Conservation (phyloP, 1,140 invertebrate genomes). For the Drosophila mauritiana region DNA sequence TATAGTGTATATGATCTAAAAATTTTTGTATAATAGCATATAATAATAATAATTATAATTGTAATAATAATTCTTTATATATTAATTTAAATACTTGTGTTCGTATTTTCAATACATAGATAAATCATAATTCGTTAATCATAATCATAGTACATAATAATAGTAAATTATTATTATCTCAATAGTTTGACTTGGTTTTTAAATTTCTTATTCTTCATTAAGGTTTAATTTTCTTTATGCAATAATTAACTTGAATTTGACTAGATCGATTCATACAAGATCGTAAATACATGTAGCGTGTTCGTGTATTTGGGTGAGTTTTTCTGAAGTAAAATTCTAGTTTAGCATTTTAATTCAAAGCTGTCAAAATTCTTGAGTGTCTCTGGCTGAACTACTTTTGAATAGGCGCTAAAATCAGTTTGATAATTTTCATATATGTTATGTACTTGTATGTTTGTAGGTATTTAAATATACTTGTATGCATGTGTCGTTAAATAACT, state of each 20-base stretch:
- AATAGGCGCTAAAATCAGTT: slow-evolving; percentile 74
- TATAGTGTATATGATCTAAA: slow-evolving; percentile 77
- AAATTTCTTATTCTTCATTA: slow-evolving; percentile 47
- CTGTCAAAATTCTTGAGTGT: slow-evolving; percentile 47
- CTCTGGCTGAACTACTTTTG: slow-evolving; percentile 63
- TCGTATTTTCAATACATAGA: slow-evolving; percentile 76
- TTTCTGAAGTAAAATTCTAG: slow-evolving; percentile 72
- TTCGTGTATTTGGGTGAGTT: slow-evolving; percentile 45
- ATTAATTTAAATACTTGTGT: slow-evolving; percentile 71
- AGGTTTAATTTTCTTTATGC: slow-evolving; percentile 62
- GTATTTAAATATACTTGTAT: slow-evolving; percentile 49
- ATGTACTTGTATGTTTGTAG: slow-evolving; percentile 52
- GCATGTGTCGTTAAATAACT: slow-evolving; percentile 65
- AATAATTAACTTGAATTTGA: slow-evolving; percentile 84
- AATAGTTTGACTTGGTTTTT: slow-evolving; percentile 76
- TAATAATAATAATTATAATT: slow-evolving; percentile 75
- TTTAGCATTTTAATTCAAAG: slow-evolving; percentile 67
- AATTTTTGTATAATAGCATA: slow-evolving; percentile 74
- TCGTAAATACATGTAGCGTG: slow-evolving; percentile 75
- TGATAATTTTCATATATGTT: slow-evolving; percentile 71
- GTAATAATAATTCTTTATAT: slow-evolving; percentile 22
- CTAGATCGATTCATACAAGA: slow-evolving; percentile 78
- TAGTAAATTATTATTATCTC: slow-evolving; percentile 76
- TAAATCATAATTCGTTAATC: slow-evolving; percentile 50
- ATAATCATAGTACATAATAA: slow-evolving; percentile 67